Evolutionary conservation across 2,888 invertebrate genomes (phyloP).

Genomic region (Acleris literana): DNA sequence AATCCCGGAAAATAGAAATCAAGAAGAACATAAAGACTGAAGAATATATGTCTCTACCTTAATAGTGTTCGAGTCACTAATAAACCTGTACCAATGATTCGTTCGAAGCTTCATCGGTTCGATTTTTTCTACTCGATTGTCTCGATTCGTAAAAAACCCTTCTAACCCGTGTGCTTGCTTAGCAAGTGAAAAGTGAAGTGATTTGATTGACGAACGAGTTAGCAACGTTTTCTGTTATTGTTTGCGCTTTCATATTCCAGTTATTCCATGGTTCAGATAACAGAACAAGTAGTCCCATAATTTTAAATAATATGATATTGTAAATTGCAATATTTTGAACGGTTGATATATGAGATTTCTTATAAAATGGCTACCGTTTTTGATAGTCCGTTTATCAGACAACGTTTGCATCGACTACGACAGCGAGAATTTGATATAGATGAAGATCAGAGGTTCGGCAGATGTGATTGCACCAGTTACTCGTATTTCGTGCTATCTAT

Average conservation of each 20-base stretch:
- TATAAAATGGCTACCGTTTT: slow-evolving; percentile 85
- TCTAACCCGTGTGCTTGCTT: slow-evolving; percentile 10
- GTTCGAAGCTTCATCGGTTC: too few relatives aligned
- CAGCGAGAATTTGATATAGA: slow-evolving; percentile 84
- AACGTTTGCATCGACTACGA: slow-evolving; percentile 83
- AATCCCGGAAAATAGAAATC: too few relatives aligned
- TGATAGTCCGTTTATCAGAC: slow-evolving; percentile 85
- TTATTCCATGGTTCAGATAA: slow-evolving; percentile 29
- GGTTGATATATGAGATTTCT: slow-evolving; percentile 37
- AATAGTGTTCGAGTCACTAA: too few relatives aligned
- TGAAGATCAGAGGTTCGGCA: slow-evolving; percentile 84
- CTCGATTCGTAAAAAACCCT: too few relatives aligned
- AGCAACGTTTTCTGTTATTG: slow-evolving; percentile 34
- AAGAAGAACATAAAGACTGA: too few relatives aligned
- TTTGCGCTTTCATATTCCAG: slow-evolving; percentile 36
- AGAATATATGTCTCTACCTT: too few relatives aligned
- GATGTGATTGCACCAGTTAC: slow-evolving; percentile 87
- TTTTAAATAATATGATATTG: slow-evolving; percentile 40
- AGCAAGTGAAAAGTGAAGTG: slow-evolving; percentile 13
- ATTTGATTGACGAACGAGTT: slow-evolving; percentile 29
- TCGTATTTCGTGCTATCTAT: slow-evolving; percentile 85
- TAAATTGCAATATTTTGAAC: slow-evolving; percentile 43
- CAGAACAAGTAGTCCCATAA: slow-evolving; percentile 8
- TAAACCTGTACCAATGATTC: too few relatives aligned
- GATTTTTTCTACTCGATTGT: too few relatives aligned